Conservation (phyloP, 2,113 vertebrate species). For the Brachypodius melanocephalos region DNA sequence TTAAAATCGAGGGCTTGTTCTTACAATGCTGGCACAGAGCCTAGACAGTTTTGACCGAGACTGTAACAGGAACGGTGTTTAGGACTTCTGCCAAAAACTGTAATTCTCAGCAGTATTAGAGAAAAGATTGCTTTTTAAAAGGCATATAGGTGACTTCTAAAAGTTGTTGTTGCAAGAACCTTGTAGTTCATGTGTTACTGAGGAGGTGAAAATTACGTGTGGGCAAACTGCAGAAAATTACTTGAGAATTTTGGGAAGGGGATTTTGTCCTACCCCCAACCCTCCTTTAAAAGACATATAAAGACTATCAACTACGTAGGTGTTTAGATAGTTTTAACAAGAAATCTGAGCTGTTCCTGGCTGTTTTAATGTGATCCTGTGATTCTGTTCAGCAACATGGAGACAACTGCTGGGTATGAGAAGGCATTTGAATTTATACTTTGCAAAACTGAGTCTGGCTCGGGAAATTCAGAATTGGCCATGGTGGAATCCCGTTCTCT, state of each 20-base stretch:
- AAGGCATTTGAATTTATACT: background rate
- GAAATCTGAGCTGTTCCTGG: background rate
- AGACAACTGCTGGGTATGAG: background rate
- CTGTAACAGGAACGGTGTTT: slow-evolving; percentile 35
- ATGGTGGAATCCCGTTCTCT: background rate
- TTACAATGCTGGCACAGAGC: slow-evolving; percentile 56
- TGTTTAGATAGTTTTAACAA: background rate
- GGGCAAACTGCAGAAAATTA: background rate
- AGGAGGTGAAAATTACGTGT: background rate
- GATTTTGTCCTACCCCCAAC: background rate
- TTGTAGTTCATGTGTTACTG: background rate
- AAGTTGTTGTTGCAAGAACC: background rate
- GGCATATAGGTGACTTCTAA: slow-evolving; percentile 18
- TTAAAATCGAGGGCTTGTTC: slow-evolving; percentile 46
- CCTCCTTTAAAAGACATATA: background rate
- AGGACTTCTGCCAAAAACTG: slow-evolving; percentile 54
- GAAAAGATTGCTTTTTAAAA: slow-evolving; percentile 35
- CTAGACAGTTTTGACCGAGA: slow-evolving; percentile 51
- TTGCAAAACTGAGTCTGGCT: background rate
- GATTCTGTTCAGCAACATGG: background rate
- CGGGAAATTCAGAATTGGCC: background rate
- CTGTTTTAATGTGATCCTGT: background rate
- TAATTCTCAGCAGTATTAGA: slow-evolving; percentile 36
- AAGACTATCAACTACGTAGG: background rate
- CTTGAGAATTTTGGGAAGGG: background rate